Evolutionary conservation across 2,113 vertebrate species (phyloP).

Genomic region (Pygoscelis adeliae): DNA sequence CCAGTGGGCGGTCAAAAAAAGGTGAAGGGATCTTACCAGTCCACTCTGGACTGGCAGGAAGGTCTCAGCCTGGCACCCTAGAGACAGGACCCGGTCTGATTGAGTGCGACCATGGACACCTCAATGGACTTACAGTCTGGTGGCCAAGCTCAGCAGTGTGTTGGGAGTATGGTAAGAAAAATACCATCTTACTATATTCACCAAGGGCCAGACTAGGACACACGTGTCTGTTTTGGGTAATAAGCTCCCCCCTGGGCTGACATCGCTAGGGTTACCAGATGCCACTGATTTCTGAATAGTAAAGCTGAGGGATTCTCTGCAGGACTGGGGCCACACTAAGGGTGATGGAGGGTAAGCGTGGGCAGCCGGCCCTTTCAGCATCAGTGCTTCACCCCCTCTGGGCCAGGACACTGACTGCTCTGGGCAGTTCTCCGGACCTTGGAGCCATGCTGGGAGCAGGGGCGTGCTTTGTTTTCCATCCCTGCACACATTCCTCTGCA

Average conservation of each 20-base stretch:
- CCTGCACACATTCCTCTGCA: neutral
- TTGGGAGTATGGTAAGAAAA: neutral
- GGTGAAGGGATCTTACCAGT: neutral
- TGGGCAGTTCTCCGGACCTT: neutral
- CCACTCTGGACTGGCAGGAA: neutral
- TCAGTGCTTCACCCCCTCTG: neutral
- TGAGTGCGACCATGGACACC: neutral
- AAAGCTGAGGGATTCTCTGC: neutral
- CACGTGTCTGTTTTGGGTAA: neutral
- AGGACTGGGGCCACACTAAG: neutral
- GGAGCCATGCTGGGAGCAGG: accelerated
- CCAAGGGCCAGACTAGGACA: neutral
- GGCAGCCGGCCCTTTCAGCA: neutral
- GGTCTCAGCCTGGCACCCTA: neutral
- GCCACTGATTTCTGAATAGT: neutral
- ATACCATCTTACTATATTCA: neutral
- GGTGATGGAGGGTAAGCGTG: neutral
- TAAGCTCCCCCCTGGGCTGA: neutral
- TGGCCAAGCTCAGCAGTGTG: neutral
- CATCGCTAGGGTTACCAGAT: neutral
- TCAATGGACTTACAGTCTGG: neutral
- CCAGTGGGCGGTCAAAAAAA: neutral
- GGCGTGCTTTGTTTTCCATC: neutral
- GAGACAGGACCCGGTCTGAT: neutral
- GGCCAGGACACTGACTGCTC: neutral